Evolutionary conservation across 2,888 invertebrate species (phyloP), one percentile per base, ranked within the genome.

Genomic region (Drosophila niveifrons): DNA sequence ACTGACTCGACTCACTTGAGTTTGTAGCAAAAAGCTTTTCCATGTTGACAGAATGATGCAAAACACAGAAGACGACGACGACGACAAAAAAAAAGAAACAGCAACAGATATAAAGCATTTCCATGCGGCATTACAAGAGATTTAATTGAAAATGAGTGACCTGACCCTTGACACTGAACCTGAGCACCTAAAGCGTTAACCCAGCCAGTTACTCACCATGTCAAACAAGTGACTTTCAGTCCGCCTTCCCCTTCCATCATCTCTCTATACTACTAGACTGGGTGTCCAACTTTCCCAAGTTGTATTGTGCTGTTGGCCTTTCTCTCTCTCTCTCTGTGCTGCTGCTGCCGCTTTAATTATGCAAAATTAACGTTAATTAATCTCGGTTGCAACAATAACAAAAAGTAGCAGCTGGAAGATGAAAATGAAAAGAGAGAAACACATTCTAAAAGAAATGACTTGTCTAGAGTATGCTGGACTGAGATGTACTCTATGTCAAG

Each of bases 281-380:
- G n/a, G 39, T 34, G 17, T 52, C 17, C 80, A 65, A 56, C 77
- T 53, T 71, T 75, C 57, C 46, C 65, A 66, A 51, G 52, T 65
- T 57, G 51, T 74, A 53, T 52, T 59, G 36, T 59, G 36, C 52
- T 51, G 47, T 36, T 61, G 65, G 52, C 56, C 69, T 62, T 79
- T 75, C 73, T 72, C 72, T 64, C 53, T 44, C 36, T n/a, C n/a
- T n/a, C n/a, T n/a, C n/a, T n/a, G n/a, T n/a, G n/a, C n/a, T n/a
- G n/a, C n/a, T 46, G 57, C 65, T 57, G 72, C 47, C 55, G 61
- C 65, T 67, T 75, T 90, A 90, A 90, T 88, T 88, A 85, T 88
- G 90, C 90, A 82, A 87, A 90, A 90, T 87, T 90, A 89, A 88
- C 74, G 69, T 89, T 87, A 90, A 87, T 87, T 87, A 87, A 80